Evolutionary conservation across 1,140 invertebrate species (phyloP).

Genomic region (Drosophila grimshawi): DNA sequence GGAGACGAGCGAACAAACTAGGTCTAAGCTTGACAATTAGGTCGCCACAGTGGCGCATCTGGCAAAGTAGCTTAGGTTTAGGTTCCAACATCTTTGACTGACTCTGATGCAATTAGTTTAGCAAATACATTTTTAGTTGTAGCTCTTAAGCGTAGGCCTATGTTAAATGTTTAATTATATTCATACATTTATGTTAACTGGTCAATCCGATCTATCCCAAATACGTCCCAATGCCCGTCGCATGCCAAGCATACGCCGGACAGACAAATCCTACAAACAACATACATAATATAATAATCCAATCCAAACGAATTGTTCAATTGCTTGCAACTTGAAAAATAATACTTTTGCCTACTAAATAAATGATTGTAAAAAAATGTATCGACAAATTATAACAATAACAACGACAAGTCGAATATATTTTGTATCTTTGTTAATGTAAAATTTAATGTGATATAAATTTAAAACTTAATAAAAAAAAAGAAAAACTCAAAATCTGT

Average conservation of each 20-base stretch:
- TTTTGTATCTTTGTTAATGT: constrained; percentile 80
- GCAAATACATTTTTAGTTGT: constrained; percentile 70
- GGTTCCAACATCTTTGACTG: constrained; percentile 75
- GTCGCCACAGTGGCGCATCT: constrained; percentile 49
- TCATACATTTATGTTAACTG: constrained; percentile 21
- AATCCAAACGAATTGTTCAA: constrained; percentile 27
- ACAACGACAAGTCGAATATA: constrained; percentile 66
- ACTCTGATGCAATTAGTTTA: constrained; percentile 82
- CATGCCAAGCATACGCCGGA: constrained; percentile 38
- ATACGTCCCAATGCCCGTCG: constrained; percentile 1
- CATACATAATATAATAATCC: neutral
- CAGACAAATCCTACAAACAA: constrained; percentile 4
- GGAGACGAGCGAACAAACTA: constrained; percentile 63
- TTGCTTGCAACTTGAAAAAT: constrained; percentile 9
- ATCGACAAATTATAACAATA: constrained; percentile 40
- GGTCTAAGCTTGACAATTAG: constrained; percentile 69
- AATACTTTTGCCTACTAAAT: neutral
- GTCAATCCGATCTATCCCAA: constrained; percentile 28
- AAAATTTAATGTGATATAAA: constrained; percentile 82
- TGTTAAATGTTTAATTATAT: constrained; percentile 46
- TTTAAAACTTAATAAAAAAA: constrained; percentile 72
- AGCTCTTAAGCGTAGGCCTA: constrained; percentile 52
- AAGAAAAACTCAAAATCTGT: constrained; percentile 26
- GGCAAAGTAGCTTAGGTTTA: constrained; percentile 63
- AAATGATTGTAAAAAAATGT: constrained; percentile 31